These are phyloP conservation scores for Protaetia brevitarsis DNA, from an alignment of 1,140 invertebrate species.

Conservation along the genomic window DNA sequence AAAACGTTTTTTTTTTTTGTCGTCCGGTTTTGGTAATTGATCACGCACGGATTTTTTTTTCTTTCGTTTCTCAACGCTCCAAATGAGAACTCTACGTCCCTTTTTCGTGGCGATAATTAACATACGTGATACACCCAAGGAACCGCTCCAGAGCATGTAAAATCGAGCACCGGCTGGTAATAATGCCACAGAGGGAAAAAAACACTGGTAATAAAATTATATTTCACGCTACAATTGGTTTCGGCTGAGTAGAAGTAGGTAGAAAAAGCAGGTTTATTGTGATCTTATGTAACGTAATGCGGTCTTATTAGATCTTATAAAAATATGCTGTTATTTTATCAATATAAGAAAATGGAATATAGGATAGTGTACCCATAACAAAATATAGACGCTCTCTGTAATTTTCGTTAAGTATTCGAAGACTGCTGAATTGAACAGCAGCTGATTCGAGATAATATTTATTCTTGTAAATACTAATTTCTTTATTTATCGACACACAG, in stretches of 20 bases:
- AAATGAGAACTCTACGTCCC: not conserved
- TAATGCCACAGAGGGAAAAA: not conserved
- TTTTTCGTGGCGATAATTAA: slow-evolving; percentile 22
- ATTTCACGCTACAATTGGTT: not conserved
- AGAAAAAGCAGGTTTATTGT: no score
- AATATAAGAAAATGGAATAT: not conserved
- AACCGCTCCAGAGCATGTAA: not conserved
- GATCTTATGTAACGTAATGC: no score
- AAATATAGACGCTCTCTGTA: no score
- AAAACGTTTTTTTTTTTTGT: not conserved
- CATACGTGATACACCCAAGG: slow-evolving; percentile 11
- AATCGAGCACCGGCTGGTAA: no score
- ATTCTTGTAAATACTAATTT: no score
- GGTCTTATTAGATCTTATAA: no score
- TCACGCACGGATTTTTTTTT: not conserved
- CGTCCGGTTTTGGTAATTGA: slow-evolving; percentile 2
- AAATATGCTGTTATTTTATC: not conserved
- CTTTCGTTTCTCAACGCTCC: not conserved
- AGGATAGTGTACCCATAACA: not conserved
- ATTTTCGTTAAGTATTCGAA: no score
- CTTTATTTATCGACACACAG: no score
- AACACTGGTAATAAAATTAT: not conserved
- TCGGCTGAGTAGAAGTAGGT: not conserved
- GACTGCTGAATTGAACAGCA: no score
- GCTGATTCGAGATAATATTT: no score